phyloP scores from a whole-genome alignment of 2,113 vertebrate genomes.

The Paralichthys olivaceus region DNA sequence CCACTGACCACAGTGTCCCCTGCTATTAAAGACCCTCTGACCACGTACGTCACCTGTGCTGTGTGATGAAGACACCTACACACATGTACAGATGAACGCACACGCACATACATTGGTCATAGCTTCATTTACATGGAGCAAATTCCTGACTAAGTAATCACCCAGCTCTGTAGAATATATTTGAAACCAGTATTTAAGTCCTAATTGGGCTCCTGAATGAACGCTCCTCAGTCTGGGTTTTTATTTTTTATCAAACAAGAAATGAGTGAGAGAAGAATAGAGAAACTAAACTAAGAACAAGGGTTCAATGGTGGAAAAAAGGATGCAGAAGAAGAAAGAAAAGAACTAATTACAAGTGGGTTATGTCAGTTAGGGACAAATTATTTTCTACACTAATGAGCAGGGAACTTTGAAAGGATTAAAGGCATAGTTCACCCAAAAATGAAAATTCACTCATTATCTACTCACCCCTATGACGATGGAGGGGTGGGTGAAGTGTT shows the following conservation, averaged over 20 bases:
- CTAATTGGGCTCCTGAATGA: constrained; percentile 69
- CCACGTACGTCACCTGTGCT: constrained; percentile 52
- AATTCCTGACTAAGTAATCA: constrained; percentile 56
- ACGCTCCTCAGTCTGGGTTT: not conserved
- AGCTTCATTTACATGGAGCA: constrained; percentile 25
- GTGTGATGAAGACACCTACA: constrained; percentile 11
- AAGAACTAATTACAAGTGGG: not conserved
- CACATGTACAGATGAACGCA: not conserved
- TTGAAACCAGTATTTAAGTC: constrained; percentile 31
- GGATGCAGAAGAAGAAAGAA: no score
- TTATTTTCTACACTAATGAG: not conserved
- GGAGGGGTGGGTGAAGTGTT: no score
- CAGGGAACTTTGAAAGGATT: not conserved
- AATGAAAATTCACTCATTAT: not conserved
- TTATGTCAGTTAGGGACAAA: not conserved
- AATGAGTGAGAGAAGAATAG: not conserved
- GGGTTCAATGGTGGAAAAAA: not conserved
- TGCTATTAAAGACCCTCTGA: constrained; percentile 60
- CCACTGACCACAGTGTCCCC: not conserved
- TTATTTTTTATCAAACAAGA: not conserved
- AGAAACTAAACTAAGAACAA: not conserved
- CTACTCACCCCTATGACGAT: no score
- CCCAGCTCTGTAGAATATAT: constrained; percentile 9
- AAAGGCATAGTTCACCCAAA: no score
- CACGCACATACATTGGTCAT: constrained; percentile 3